These are phyloP conservation scores for Aphelenchoides besseyi DNA, from an alignment of 1,140 invertebrate genomes.

Conservation along the genomic window DNA sequence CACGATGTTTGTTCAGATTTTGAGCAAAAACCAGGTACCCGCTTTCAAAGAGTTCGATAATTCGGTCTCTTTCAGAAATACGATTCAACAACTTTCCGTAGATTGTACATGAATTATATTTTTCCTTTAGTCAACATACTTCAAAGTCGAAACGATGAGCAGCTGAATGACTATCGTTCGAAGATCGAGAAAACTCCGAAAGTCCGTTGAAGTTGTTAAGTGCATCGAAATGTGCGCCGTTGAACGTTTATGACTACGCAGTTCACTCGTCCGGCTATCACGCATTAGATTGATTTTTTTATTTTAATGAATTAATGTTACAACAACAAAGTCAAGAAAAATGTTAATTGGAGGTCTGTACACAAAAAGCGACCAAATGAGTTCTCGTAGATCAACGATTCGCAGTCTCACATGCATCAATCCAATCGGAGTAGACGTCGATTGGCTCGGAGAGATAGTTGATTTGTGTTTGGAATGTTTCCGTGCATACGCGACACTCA, in stretches of 20 bases:
- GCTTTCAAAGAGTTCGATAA: background rate
- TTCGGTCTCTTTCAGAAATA: background rate
- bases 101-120: conserved; percentile 36
- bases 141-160: background rate
- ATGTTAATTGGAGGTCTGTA: background rate
- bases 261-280: conserved; percentile 5
- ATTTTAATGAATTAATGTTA: background rate
- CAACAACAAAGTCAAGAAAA: background rate
- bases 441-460: conserved; percentile 91
- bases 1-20: conserved; percentile 26
- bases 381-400: conserved; percentile 68
- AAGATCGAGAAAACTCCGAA: conserved; percentile 10
- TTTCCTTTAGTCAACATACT: conserved; percentile 29
- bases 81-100: conserved; percentile 19
- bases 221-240: background rate
- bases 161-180: background rate
- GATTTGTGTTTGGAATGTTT: conserved; percentile 93
- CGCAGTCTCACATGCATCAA: conserved; percentile 91
- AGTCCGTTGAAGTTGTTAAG: background rate
- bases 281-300: background rate
- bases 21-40: conserved; percentile 2
- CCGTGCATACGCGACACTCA: conserved; percentile 86
- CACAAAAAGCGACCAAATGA: background rate
- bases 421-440: conserved; percentile 99
- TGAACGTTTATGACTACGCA: background rate